Conservation (phyloP, 1,140 invertebrate species). For the Lepidostoma basale region DNA sequence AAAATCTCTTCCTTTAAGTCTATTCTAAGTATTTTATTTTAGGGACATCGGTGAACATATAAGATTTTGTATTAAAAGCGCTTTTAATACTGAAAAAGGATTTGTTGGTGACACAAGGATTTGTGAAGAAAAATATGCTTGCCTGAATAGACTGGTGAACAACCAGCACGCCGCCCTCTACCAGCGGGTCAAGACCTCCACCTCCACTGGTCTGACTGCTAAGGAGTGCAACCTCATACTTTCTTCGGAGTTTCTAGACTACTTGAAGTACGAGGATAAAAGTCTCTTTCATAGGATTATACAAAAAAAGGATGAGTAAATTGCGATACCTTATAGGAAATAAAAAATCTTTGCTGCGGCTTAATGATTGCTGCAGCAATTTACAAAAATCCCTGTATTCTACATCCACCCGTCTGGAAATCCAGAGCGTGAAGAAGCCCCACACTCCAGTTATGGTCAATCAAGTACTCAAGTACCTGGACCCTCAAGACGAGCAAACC, state of each 20-base stretch:
- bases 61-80: slow-evolving; percentile 68
- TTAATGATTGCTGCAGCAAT: not conserved
- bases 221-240: slow-evolving; percentile 75
- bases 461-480: slow-evolving; percentile 72
- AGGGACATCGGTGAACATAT: slow-evolving; percentile 81
- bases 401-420: not conserved
- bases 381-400: not conserved
- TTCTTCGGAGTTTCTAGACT: slow-evolving; percentile 72
- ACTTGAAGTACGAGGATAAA: slow-evolving; percentile 65
- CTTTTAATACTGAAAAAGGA: slow-evolving; percentile 67
- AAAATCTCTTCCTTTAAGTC: not conserved
- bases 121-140: slow-evolving; percentile 70
- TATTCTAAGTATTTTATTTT: slow-evolving; percentile 50
- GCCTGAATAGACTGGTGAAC: slow-evolving; percentile 71
- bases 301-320: slow-evolving; percentile 51
- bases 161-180: slow-evolving; percentile 75
- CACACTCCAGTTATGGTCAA: slow-evolving; percentile 76
- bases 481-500: slow-evolving; percentile 65
- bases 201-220: slow-evolving; percentile 70
- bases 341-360: not conserved
- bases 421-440: slow-evolving; percentile 34
- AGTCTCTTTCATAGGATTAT: slow-evolving; percentile 61
- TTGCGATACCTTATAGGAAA: slow-evolving; percentile 29
- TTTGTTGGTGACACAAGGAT: slow-evolving; percentile 61
- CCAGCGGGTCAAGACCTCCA: slow-evolving; percentile 61